phyloP scores from a whole-genome alignment of 2,797 vertebrate species.

The Phalanger gymnotis region DNA sequence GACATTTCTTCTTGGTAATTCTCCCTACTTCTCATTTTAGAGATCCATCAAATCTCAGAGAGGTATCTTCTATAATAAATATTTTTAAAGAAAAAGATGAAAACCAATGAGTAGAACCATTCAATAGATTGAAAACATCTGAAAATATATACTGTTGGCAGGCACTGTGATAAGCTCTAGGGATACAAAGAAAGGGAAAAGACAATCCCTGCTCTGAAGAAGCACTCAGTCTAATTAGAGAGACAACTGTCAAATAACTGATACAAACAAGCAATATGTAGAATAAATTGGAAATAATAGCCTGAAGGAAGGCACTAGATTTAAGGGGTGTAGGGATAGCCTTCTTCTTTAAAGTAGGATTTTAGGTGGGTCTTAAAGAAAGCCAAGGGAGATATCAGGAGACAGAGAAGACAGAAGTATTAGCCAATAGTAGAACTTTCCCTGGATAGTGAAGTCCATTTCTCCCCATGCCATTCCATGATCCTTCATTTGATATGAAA shows the following conservation, averaged over 20 bases:
- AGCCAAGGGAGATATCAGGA: background rate
- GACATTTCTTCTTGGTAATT: background rate
- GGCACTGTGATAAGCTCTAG: background rate
- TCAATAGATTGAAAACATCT: background rate
- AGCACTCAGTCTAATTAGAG: background rate
- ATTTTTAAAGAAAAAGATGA: background rate
- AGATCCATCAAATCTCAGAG: too few relatives aligned
- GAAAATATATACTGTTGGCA: background rate
- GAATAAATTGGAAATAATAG: background rate
- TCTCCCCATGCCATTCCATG: too few relatives aligned
- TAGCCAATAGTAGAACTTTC: background rate
- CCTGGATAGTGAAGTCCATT: too few relatives aligned
- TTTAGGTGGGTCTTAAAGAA: background rate
- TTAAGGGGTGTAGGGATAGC: background rate
- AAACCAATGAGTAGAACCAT: background rate
- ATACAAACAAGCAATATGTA: background rate
- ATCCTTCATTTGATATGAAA: too few relatives aligned
- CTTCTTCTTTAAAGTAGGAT: background rate
- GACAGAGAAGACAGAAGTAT: background rate
- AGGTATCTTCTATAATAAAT: background rate
- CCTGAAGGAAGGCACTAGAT: background rate
- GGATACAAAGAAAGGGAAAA: background rate
- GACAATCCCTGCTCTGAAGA: background rate
- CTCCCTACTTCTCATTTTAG: background rate
- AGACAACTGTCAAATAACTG: background rate